These are phyloP conservation scores for Campylomormyrus numenius DNA, from an alignment of 2,113 vertebrate genomes.

Conservation along the genomic window DNA sequence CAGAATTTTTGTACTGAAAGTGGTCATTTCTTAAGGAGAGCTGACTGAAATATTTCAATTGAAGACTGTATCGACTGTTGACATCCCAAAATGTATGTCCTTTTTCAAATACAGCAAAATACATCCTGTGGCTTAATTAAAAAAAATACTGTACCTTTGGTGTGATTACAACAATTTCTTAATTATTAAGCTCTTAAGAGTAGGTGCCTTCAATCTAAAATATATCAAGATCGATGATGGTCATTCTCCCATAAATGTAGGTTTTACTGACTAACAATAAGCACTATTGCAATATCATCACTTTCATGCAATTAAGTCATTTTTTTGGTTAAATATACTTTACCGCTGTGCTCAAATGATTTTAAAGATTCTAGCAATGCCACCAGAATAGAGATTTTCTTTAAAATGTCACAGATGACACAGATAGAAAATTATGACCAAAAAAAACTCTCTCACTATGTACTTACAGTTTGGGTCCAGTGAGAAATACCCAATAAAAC, in stretches of 20 bases:
- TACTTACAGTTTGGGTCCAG: not conserved
- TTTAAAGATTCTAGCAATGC: not conserved
- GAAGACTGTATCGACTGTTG: not conserved
- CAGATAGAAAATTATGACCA: not conserved
- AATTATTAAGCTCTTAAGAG: not conserved
- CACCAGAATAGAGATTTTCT: not conserved
- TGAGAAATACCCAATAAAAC: constrained; percentile 41
- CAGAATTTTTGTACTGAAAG: not conserved
- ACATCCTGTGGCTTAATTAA: not conserved
- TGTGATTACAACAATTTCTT: not conserved
- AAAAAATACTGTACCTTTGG: not conserved
- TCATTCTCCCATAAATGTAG: not conserved
- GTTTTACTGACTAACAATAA: not conserved
- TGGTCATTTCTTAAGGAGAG: not conserved
- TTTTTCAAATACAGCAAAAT: not conserved
- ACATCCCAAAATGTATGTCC: not conserved
- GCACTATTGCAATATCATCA: not conserved
- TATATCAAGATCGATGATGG: not conserved
- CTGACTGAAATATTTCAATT: not conserved
- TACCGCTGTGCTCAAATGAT: not conserved
- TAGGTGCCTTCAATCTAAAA: not conserved
- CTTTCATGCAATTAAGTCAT: not conserved
- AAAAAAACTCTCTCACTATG: not conserved
- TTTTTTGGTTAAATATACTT: not conserved
- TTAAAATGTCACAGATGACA: not conserved